phyloP scores from a whole-genome alignment of 2,797 vertebrate genomes.

The Halcyon smyrnensis region DNA sequence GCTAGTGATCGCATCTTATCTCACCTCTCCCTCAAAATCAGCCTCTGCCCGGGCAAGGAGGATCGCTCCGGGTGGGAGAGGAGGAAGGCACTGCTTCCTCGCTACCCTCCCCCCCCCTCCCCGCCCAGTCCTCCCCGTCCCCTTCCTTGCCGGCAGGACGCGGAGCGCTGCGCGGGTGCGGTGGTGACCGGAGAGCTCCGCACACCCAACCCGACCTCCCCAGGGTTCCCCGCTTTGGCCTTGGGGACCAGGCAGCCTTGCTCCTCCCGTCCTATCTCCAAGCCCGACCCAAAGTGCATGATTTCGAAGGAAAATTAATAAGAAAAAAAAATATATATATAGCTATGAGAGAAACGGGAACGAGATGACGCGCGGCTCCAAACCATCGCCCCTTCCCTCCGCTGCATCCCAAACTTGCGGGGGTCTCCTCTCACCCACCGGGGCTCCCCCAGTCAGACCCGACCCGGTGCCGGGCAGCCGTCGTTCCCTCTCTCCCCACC shows the following conservation, averaged over 20 bases:
- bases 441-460: neutral
- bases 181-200: neutral
- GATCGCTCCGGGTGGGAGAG: neutral
- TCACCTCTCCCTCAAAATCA: neutral
- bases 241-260: neutral
- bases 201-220: no score
- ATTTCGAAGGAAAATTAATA: neutral
- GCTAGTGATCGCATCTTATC: neutral
- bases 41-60: neutral
- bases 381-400: neutral
- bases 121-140: no score
- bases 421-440: neutral
- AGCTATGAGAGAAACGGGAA: fast-evolving
- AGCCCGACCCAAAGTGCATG: neutral
- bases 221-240: neutral
- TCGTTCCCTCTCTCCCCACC: fast-evolving
- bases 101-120: no score
- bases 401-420: neutral
- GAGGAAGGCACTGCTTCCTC: neutral
- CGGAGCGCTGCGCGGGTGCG: neutral
- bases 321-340: neutral
- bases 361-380: neutral
- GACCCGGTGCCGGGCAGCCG: neutral
- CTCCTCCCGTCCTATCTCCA: neutral
- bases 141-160: neutral